These are phyloP conservation scores for Lamellibrachia satsuma DNA, from an alignment of 2,888 invertebrate genomes.

Conservation along the genomic window DNA sequence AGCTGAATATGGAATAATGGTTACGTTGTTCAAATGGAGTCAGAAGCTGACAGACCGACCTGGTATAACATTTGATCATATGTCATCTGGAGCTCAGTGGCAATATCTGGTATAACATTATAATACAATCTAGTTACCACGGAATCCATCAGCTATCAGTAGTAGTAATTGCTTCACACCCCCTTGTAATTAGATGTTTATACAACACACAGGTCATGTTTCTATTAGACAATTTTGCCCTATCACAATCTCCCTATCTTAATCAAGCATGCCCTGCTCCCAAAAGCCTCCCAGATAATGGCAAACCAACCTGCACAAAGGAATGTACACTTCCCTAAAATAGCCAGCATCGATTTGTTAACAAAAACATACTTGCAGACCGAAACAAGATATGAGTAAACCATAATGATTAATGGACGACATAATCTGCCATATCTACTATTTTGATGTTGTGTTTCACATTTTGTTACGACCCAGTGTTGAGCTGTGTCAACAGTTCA, in stretches of 20 bases:
- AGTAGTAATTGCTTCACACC: not conserved
- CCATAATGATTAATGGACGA: not conserved
- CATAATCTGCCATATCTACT: not conserved
- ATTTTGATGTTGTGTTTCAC: not conserved
- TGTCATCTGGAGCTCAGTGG: no score
- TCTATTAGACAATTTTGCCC: not conserved
- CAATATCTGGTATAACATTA: no score
- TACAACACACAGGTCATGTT: not conserved
- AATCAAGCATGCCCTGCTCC: not conserved
- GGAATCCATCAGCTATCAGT: no score
- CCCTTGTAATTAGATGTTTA: not conserved
- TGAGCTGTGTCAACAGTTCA: not conserved
- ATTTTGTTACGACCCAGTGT: not conserved
- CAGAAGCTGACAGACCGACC: no score
- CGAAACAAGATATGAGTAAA: not conserved
- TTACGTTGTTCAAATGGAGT: no score
- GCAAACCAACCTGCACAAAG: not conserved
- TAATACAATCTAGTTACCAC: no score
- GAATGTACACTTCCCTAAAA: conserved; percentile 13
- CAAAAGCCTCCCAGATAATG: not conserved
- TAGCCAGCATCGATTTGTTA: conserved; percentile 17
- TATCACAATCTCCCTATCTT: not conserved
- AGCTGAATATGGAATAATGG: no score
- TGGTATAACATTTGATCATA: no score
- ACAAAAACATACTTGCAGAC: not conserved